Percentiles rank a stretch among this genome's conserved stretches.
Conservation (phyloP, 2,888 invertebrate genomes). For the Zootermopsis nevadensis region DNA sequence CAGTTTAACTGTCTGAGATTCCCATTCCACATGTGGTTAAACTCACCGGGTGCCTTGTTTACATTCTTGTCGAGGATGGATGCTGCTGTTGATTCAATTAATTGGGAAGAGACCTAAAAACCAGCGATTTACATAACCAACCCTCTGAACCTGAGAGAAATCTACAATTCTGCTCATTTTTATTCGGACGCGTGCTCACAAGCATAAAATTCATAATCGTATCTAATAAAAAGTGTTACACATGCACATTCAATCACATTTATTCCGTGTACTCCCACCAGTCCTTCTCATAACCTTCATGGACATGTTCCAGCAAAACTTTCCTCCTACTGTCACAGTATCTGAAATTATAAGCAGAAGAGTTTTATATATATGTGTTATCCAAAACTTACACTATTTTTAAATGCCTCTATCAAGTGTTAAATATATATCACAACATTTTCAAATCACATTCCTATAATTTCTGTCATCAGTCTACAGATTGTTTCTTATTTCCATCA, state of each 20-base stretch:
- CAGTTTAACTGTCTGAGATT: constrained; percentile 2
- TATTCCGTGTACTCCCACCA: constrained; percentile 97
- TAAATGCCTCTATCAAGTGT: too few species aligned
- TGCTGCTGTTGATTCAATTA: not conserved
- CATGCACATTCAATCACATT: constrained; percentile 55
- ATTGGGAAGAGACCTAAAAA: constrained; percentile 15
- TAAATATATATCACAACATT: too few species aligned
- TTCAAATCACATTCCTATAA: too few species aligned
- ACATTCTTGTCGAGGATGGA: not conserved
- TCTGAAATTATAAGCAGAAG: constrained; percentile 67
- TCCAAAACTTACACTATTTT: too few species aligned
- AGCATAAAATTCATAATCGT: constrained; percentile 35
- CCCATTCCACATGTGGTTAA: not conserved
- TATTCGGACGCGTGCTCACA: constrained; percentile 32
- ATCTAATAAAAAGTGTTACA: constrained; percentile 37
- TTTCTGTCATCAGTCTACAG: too few species aligned
- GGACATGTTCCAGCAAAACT: constrained; percentile 95
- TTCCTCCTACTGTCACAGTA: constrained; percentile 98
- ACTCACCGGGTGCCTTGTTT: constrained; percentile 14
- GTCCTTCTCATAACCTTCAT: constrained; percentile 98
- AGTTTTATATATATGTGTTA: constrained; percentile 41
- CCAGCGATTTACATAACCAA: constrained; percentile 5
- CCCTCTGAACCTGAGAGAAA: constrained; percentile 16
- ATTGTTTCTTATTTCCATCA: too few species aligned
- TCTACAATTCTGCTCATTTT: constrained; percentile 12